phyloP scores from a whole-genome alignment of 2,113 vertebrate species.

The Microcebus jonahi region DNA sequence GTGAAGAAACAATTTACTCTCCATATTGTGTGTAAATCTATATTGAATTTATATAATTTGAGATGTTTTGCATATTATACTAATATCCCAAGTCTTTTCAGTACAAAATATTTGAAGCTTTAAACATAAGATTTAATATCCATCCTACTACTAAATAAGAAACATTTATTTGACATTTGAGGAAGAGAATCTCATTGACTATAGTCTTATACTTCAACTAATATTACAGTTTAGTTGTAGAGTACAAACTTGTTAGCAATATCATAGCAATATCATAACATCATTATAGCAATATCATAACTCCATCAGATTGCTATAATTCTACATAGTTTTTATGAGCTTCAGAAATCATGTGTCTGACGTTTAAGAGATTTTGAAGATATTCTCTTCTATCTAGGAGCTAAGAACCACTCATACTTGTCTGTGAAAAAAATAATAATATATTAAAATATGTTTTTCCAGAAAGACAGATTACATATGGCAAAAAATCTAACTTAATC shows the following conservation, averaged over 20 bases:
- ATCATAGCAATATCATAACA: too few relatives aligned
- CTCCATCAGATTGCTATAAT: not conserved
- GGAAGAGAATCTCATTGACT: not conserved
- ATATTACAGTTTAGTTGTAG: not conserved
- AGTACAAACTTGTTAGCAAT: not conserved
- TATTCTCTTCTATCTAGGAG: not conserved
- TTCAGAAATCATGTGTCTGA: not conserved
- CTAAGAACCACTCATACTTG: not conserved
- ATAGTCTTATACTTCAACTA: not conserved
- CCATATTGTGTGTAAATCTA: not conserved
- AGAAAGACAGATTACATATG: slow-evolving; percentile 12
- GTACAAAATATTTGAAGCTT: not conserved
- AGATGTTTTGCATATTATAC: not conserved
- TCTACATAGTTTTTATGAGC: not conserved
- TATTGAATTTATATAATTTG: not conserved
- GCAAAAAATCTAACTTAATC: slow-evolving; percentile 35
- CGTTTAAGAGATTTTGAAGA: not conserved
- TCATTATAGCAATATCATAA: not conserved
- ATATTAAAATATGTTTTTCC: not conserved
- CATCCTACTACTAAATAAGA: not conserved
- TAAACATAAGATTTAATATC: slow-evolving; percentile 9
- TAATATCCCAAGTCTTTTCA: not conserved
- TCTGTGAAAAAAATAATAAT: not conserved
- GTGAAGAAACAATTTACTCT: not conserved
- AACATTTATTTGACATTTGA: not conserved